Percentiles rank a stretch among this genome's conserved stretches.
These are phyloP conservation scores for Nemotelus nigrinus DNA, from an alignment of 2,888 invertebrate genomes.

Conservation along the genomic window DNA sequence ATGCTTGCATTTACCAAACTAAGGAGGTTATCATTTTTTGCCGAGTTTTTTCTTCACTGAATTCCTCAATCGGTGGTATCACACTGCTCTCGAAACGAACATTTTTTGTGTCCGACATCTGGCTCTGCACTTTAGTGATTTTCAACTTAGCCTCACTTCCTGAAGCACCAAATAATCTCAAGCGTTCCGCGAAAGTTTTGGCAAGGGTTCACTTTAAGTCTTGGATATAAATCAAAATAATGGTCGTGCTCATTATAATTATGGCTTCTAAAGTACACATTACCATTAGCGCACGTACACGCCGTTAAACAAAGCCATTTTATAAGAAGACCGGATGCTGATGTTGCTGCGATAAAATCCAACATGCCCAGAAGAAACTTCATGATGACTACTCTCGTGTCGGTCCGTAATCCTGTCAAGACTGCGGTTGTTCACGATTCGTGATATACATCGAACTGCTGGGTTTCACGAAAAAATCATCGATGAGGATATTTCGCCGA, in stretches of 20 bases:
- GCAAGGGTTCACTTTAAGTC: constrained; percentile 21
- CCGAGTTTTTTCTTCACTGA: too few relatives aligned
- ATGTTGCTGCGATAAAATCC: neutral
- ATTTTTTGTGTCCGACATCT: neutral
- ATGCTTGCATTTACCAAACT: too few relatives aligned
- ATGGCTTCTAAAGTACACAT: constrained; percentile 51
- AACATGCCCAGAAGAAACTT: neutral
- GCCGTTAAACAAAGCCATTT: constrained; percentile 49
- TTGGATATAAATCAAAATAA: constrained; percentile 50
- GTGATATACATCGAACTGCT: too few relatives aligned
- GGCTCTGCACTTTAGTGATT: constrained; percentile 28
- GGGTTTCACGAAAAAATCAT: too few relatives aligned
- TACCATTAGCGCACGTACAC: constrained; percentile 51
- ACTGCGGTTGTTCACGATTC: too few relatives aligned
- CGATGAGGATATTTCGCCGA: too few relatives aligned
- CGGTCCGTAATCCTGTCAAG: too few relatives aligned
- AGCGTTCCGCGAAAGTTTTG: neutral
- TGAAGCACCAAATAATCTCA: constrained; percentile 4
- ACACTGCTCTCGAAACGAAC: too few relatives aligned
- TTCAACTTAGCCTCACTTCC: constrained; percentile 9
- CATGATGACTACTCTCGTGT: neutral
- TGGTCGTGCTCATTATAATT: constrained; percentile 51
- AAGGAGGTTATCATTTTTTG: too few relatives aligned
- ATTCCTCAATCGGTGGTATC: too few relatives aligned
- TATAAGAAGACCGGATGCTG: constrained; percentile 38